These are phyloP conservation scores for Hymenochirus boettgeri DNA, from an alignment of 2,113 vertebrate genomes.

Conservation along the genomic window DNA sequence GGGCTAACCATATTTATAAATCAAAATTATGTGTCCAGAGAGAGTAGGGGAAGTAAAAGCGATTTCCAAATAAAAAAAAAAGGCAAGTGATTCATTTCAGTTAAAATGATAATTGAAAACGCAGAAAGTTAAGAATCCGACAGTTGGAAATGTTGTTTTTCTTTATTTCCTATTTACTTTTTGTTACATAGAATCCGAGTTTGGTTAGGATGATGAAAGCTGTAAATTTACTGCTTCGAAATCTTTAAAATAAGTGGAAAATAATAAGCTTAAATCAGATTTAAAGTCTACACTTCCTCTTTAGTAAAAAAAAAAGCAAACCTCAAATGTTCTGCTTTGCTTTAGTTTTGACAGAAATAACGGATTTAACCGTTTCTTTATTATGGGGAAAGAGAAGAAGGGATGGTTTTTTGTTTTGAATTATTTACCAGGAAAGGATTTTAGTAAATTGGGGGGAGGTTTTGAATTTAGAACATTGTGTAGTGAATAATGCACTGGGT, in stretches of 20 bases:
- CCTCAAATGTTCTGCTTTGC: constrained; percentile 40
- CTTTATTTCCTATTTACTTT: constrained; percentile 48
- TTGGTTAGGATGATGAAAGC: constrained; percentile 42
- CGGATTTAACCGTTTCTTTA: constrained; percentile 35
- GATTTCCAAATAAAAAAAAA: constrained; percentile 61
- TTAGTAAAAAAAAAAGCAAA: too few species aligned
- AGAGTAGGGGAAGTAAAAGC: constrained; percentile 71
- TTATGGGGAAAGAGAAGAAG: constrained; percentile 45
- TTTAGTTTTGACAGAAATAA: constrained; percentile 40
- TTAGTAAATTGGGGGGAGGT: too few species aligned
- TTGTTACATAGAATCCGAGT: constrained; percentile 40
- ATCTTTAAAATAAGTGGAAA: constrained; percentile 53
- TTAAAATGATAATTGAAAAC: constrained; percentile 70
- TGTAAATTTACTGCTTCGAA: constrained; percentile 29
- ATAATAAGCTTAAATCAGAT: constrained; percentile 43
- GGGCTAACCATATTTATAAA: constrained; percentile 67
- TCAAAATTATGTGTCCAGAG: constrained; percentile 71
- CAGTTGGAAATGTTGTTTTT: constrained; percentile 45
- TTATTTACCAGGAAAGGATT: too few species aligned
- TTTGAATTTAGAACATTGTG: too few species aligned
- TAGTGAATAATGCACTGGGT: too few species aligned
- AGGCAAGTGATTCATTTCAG: constrained; percentile 64
- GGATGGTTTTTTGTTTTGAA: background rate
- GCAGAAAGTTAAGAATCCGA: constrained; percentile 52
- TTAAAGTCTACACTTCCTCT: constrained; percentile 46